These are phyloP conservation scores for Parotia lawesii DNA, from an alignment of 2,113 vertebrate species.

Conservation along the genomic window DNA sequence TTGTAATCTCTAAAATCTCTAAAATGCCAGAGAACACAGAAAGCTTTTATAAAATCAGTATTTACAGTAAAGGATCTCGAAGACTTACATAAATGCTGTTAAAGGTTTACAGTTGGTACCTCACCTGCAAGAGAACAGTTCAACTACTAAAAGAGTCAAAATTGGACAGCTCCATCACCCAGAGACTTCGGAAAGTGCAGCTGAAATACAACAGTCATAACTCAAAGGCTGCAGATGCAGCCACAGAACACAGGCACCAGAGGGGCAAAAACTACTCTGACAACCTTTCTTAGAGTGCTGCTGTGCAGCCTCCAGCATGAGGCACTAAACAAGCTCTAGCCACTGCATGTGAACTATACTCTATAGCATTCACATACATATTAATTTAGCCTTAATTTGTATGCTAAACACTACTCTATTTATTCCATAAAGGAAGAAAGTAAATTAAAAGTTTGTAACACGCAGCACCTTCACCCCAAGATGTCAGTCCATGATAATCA, in stretches of 20 bases:
- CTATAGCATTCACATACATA: neutral
- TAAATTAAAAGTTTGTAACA: neutral
- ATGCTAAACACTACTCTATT: neutral
- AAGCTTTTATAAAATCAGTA: neutral
- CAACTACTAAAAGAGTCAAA: neutral
- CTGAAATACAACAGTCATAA: neutral
- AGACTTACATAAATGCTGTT: neutral
- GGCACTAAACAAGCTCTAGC: neutral
- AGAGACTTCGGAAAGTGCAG: neutral
- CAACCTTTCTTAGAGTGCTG: neutral
- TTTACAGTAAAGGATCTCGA: neutral
- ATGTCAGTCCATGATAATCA: neutral
- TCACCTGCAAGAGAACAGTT: neutral
- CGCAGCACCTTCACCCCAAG: neutral
- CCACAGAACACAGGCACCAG: neutral
- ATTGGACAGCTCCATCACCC: neutral
- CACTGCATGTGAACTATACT: neutral
- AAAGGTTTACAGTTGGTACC: neutral
- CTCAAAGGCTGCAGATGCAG: neutral
- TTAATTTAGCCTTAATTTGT: neutral
- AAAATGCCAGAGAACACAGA: neutral
- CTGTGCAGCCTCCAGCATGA: neutral
- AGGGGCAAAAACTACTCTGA: neutral
- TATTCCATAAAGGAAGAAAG: neutral
- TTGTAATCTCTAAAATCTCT: neutral